A percentile compares a stretch with the other conserved stretches of the same genome.
Evolutionary conservation across 2,797 vertebrate genomes (phyloP).

Genomic region (Peromyscus eremicus): DNA sequence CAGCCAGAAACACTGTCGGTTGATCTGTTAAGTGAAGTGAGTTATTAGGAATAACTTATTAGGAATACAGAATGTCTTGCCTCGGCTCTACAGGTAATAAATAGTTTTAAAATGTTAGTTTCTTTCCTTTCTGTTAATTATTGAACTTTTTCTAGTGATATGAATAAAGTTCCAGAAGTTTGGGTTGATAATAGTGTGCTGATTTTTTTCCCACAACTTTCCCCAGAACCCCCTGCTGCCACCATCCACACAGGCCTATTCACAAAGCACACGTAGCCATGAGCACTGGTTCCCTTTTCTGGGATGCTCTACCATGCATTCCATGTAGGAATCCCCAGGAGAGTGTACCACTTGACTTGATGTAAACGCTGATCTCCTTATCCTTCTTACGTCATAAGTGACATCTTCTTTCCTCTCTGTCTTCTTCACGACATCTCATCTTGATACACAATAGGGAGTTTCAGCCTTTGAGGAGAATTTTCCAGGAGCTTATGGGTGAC

Average conservation of each 20-base stretch:
- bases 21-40: conserved; percentile 21
- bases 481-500: conserved; percentile 81
- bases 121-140: conserved; percentile 57
- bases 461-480: conserved; percentile 84
- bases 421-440: conserved; percentile 82
- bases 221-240: background rate
- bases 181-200: conserved; percentile 46
- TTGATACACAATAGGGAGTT: conserved; percentile 83
- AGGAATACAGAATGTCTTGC: conserved; percentile 48
- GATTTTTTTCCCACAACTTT: conserved; percentile 51
- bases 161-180: conserved; percentile 31
- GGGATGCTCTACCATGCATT: background rate
- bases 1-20: background rate
- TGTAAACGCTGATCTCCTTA: conserved; percentile 78
- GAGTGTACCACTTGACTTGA: conserved; percentile 57
- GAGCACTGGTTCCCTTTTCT: conserved; percentile 12
- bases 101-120: conserved; percentile 18
- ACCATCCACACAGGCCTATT: background rate
- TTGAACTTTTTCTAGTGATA: conserved; percentile 27
- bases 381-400: conserved; percentile 76
- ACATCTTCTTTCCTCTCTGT: conserved; percentile 84
- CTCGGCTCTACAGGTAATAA: conserved; percentile 7
- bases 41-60: conserved; percentile 47
- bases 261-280: background rate
- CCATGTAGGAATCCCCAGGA: background rate